Evolutionary conservation across 2,888 invertebrate species (phyloP), one percentile per base, ranked within the genome.

Genomic region (Drosophila peninsularis): DNA sequence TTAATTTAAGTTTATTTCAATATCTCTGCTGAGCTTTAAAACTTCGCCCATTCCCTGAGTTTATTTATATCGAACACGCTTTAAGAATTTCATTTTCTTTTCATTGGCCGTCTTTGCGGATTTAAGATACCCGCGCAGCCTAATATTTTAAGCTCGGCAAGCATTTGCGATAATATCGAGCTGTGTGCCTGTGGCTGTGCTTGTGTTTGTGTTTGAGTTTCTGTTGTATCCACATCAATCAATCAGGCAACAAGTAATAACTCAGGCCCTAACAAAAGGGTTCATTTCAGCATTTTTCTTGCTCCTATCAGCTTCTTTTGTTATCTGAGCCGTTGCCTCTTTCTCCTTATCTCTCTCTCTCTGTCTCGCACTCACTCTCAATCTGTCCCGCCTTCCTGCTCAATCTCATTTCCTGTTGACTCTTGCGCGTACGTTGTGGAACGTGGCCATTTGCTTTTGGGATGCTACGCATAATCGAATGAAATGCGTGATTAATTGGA

Each of bases 401-500:
- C 30, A 47, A n/a, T 34, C 52, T 52, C 34, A 52, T 32, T 27
- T 21, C 21, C 27, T 49, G 49, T 19, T 19, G 17, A 39, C 53
- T 27, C 17, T 39, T 13, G 17, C n/a, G 24, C 24, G 13, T 21
- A 42, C 52, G 34, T 47, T 50, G 64, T 9, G 60, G 68, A 74
- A 82, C 74, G 80, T 74, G 81, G 71, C 67, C 69, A 58, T 68
- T 67, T 63, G 62, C 56, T 63, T 67, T 60, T 55, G 67, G 54
- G 62, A 63, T 80, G 72, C 80, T 80, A 57, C 68, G 75, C 74
- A 82, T 82, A 84, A 82, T 84, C 85, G 78, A 87, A 84, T 87
- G 80, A 84, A 85, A 87, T 82, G 88, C 84, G 85, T 88, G 85
- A 88, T 85, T 85, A 88, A 85, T 85, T 85, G 75, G 82, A 85